Evolutionary conservation across 2,797 vertebrate species (phyloP), one percentile per base, ranked within the genome.

Genomic region (Melopsittacus undulatus): DNA sequence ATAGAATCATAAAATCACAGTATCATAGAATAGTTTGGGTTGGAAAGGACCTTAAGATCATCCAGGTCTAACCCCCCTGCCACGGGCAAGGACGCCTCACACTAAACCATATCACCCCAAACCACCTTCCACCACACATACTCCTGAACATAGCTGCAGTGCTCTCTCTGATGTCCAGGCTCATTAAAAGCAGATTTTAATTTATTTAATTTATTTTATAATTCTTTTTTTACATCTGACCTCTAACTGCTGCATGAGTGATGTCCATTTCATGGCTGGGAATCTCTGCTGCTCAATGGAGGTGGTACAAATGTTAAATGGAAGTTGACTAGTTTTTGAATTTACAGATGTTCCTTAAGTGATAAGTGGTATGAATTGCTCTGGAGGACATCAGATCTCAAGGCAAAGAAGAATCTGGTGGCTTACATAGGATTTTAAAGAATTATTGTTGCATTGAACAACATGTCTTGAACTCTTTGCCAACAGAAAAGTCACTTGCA

Each of bases 91-190:
- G 14, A 36, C 2, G 7, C 56, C 22, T 10, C 34, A 11, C n/a
- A 36, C 10, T 36, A 24, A 36, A 24, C 22, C 7, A 17, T 59
- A 15, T 24, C 56, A 59, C 56, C 23, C n/a, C 16, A 36, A 78
- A 73, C 14, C 7, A 57, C 7, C 24, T 76, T 74, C 27, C 13
- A 66, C 7, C 5, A 1, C 0, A 0, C 21, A 0, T 27, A 38
- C 18, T 3, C 12, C 9, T 67, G 56, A 68, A 26, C 2, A 5
- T 20, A 73, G 2, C 7, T 57, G 7, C 38, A 36, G 14, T 8
- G 0, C 10, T 67, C 3, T 51, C 4, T 83, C 68, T 76, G 24
- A 78, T 51, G 49, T 49, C n/a, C 42, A 78, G 19, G 13, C 4
- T 91, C 10, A 90, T 15, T 69, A 73, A 40, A 88, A 82, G 1